Evolutionary conservation across 1,140 invertebrate species (phyloP), one percentile per base, ranked within the genome.

Genomic region (Geopemphigus sp.): DNA sequence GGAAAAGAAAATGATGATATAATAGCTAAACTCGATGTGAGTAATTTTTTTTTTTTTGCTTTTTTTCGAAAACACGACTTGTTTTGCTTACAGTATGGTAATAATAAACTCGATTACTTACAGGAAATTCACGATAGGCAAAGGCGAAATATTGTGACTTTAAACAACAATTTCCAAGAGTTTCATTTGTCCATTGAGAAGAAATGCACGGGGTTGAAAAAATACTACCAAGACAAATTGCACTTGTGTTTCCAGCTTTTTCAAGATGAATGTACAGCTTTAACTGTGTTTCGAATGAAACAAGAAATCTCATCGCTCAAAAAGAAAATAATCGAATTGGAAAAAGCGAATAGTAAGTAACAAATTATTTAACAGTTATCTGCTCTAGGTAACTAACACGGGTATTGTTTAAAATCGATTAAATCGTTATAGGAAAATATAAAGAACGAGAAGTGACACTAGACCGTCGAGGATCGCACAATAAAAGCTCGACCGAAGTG

Each of bases 21-120:
- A 26, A 78, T 78, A 45, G 24, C 74, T 63, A 63, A 78, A 50
- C 74, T 78, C 50, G 74, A 78, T 78, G 74, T 78, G 12, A 47
- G 57, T 78, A 26, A 19, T 68, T 50, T 45, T 22, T 66, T 45
- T 39, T 32, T 64, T 29, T 0, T 19, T 29, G 5, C 24, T 32
- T 64, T 29, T 0, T 19, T 29, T 14, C 24, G 11, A 0, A 26
- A 24, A 24, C n/a, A 4, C 5, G 14, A 14, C 5, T 50, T 14
- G 29, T 39, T 64, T 39, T n/a, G n/a, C 3, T 12, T 12, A 50
- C 14, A 50, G n/a, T 39, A 17, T n/a, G 50, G 24, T 26, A 50
- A 68, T 68, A 5, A 22, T 68, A 2, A 70, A 50, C 26, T 17
- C 26, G 50, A 53, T 53, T 5, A 64, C 47, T 24, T 50, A 24